These are phyloP conservation scores for Clarias gariepinus DNA, from an alignment of 2,113 vertebrate species.

Conservation along the genomic window DNA sequence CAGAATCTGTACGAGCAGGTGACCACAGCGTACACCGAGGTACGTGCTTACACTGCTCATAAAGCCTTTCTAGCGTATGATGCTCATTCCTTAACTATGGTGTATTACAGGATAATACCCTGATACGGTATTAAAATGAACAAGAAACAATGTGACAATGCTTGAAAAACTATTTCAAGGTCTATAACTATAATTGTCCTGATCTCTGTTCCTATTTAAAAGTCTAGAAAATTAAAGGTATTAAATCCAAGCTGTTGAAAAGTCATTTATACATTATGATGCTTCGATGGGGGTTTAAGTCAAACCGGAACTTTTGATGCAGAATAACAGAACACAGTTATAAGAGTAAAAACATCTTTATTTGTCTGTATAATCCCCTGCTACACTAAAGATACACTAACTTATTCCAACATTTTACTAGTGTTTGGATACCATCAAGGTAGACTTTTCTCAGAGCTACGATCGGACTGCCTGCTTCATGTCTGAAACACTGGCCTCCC, in stretches of 20 bases:
- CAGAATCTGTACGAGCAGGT: slow-evolving; percentile 94
- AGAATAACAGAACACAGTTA: too few relatives aligned
- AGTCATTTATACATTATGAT: too few relatives aligned
- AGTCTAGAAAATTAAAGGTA: not conserved
- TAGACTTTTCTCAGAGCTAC: too few relatives aligned
- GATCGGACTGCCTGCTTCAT: too few relatives aligned
- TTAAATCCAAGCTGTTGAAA: not conserved
- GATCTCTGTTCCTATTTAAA: not conserved
- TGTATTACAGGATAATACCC: not conserved
- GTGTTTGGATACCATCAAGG: too few relatives aligned
- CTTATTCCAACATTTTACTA: too few relatives aligned
- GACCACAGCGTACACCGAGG: slow-evolving; percentile 93
- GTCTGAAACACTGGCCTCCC: too few relatives aligned
- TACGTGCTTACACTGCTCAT: slow-evolving; percentile 56
- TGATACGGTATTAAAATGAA: not conserved
- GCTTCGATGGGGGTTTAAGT: too few relatives aligned
- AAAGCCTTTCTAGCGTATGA: not conserved
- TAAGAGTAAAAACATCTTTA: too few relatives aligned
- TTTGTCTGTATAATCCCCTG: too few relatives aligned
- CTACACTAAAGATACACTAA: too few relatives aligned
- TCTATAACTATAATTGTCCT: not conserved
- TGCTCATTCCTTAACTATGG: not conserved
- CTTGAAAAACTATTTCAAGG: not conserved
- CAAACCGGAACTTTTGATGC: too few relatives aligned
- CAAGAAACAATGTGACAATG: not conserved